Percentiles rank a stretch among this genome's conserved stretches.
phyloP scores from a whole-genome alignment of 2,888 invertebrate species.

The Syrista parreyssii region DNA sequence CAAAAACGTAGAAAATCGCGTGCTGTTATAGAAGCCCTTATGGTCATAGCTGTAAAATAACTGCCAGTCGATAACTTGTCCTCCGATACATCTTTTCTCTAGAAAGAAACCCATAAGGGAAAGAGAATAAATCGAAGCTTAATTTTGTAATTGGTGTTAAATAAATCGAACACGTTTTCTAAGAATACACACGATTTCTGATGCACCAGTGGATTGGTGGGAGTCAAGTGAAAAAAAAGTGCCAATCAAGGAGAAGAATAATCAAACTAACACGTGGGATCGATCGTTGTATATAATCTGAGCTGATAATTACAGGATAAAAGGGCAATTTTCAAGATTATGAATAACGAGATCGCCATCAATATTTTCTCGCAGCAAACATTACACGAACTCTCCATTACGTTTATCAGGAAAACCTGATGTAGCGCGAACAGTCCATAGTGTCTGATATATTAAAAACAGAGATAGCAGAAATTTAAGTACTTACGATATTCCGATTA shows the following conservation, averaged over 20 bases:
- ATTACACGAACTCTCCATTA: not conserved
- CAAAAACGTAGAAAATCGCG: not conserved
- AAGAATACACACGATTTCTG: no score
- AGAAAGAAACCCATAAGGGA: no score
- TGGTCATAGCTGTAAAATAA: not conserved
- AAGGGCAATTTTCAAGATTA: not conserved
- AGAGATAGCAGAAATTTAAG: not conserved
- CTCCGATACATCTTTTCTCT: not conserved
- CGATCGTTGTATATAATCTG: not conserved
- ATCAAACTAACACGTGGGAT: no score
- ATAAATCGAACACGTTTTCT: no score
- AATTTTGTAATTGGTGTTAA: no score
- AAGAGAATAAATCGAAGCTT: no score
- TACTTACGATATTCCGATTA: not conserved
- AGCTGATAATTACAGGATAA: not conserved
- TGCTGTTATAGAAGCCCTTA: not conserved
- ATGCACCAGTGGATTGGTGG: no score
- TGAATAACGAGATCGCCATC: not conserved
- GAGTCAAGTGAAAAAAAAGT: no score
- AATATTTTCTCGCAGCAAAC: not conserved
- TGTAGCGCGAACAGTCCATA: not conserved
- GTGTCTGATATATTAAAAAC: not conserved
- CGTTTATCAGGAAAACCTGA: not conserved
- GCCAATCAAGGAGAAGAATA: no score
- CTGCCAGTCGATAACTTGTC: not conserved